These are phyloP conservation scores for Megalopta genalis DNA, from an alignment of 1,140 invertebrate species.

Conservation along the genomic window DNA sequence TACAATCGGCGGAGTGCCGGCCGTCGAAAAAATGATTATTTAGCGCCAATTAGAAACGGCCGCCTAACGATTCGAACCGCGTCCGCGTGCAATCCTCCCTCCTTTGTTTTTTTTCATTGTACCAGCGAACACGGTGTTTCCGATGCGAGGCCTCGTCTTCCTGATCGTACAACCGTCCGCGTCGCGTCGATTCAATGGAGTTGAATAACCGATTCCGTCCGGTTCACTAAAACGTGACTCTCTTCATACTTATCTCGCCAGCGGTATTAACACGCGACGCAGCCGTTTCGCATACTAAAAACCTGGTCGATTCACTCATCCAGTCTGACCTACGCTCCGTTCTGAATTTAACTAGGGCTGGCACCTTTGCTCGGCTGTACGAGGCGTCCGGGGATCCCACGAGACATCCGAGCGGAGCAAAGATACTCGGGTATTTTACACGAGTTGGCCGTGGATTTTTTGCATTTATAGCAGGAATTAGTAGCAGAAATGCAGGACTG, in stretches of 20 bases:
- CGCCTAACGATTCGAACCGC: conserved; percentile 44
- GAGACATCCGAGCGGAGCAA: too few relatives aligned
- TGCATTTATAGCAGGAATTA: too few relatives aligned
- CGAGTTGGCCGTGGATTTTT: too few relatives aligned
- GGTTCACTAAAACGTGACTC: conserved; percentile 21
- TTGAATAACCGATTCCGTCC: conserved; percentile 17
- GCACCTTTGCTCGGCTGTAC: too few relatives aligned
- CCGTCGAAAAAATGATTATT: conserved; percentile 69
- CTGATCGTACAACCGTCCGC: conserved; percentile 26
- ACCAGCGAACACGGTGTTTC: background rate
- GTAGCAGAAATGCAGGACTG: too few relatives aligned
- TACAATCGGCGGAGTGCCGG: conserved; percentile 18
- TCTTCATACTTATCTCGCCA: background rate
- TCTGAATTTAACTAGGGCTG: background rate
- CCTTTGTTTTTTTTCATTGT: conserved; percentile 6
- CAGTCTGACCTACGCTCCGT: background rate
- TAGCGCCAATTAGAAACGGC: conserved; percentile 70
- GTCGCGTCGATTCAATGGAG: background rate
- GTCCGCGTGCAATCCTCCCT: conserved; percentile 21
- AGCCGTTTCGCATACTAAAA: conserved; percentile 7
- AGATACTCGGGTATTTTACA: too few relatives aligned
- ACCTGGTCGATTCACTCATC: background rate
- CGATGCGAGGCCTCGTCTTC: conserved; percentile 17
- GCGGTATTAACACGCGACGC: background rate
- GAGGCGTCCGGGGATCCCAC: too few relatives aligned